Evolutionary conservation across 1,140 invertebrate genomes (phyloP).

Genomic region (Vollenhovia emeryi): DNA sequence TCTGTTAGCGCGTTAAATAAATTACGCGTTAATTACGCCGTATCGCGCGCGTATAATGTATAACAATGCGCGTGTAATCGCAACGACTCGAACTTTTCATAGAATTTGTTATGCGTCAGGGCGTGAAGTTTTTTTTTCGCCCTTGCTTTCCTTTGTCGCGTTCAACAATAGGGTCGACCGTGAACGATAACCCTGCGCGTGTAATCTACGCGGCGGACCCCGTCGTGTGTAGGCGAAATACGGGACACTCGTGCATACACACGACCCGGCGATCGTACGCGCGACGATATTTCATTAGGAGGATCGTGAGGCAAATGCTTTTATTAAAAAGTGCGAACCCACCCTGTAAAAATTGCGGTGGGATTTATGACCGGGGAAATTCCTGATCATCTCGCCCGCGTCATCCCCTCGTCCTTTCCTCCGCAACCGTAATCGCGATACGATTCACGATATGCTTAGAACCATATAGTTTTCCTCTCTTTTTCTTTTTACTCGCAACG

Average conservation of each 20-base stretch:
- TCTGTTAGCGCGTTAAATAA: background rate
- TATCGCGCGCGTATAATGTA: background rate
- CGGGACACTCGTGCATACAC: background rate
- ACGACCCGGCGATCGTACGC: background rate
- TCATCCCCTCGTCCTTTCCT: constrained; percentile 14
- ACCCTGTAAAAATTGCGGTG: constrained; percentile 35
- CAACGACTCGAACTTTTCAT: background rate
- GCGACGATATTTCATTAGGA: constrained; percentile 72
- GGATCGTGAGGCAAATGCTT: constrained; percentile 71
- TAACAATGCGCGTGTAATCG: background rate
- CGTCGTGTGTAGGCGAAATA: constrained; percentile 15
- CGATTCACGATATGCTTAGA: constrained; percentile 15
- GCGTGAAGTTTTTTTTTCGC: constrained; percentile 12
- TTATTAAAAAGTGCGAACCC: constrained; percentile 73
- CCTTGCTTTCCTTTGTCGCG: constrained; percentile 11
- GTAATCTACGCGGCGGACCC: constrained; percentile 6
- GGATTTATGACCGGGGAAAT: constrained; percentile 73
- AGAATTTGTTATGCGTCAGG: background rate
- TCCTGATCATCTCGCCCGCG: constrained; percentile 9
- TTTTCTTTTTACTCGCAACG: background rate
- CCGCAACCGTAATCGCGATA: constrained; percentile 16
- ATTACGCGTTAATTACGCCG: background rate
- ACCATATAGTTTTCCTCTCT: background rate
- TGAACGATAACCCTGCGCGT: constrained; percentile 10
- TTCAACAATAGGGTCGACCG: constrained; percentile 13